Conservation (phyloP, 1,140 invertebrate genomes). For the Cherax destructor region DNA sequence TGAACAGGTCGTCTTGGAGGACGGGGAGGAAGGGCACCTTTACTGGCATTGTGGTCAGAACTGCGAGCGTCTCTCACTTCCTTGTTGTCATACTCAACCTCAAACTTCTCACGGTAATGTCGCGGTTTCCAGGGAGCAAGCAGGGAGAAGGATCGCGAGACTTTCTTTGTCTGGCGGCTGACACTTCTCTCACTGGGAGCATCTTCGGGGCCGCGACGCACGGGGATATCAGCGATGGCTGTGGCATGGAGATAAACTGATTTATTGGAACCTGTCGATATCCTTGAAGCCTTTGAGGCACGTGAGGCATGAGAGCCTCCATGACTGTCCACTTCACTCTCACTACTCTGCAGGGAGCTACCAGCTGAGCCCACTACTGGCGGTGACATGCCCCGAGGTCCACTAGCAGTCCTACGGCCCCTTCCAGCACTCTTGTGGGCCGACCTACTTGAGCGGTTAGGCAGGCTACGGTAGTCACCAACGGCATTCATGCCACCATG, state of each 20-base stretch:
- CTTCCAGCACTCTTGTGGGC: constrained; percentile 31
- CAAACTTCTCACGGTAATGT: constrained; percentile 68
- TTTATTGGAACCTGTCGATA: constrained; percentile 70
- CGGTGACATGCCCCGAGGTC: constrained; percentile 33
- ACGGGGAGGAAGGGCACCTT: constrained; percentile 43
- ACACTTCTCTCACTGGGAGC: constrained; percentile 78
- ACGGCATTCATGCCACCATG: constrained; percentile 4
- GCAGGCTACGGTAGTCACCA: constrained; percentile 61
- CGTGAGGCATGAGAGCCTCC: constrained; percentile 49
- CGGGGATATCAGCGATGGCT: constrained; percentile 73
- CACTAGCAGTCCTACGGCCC: constrained; percentile 3
- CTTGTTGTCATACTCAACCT: constrained; percentile 71
- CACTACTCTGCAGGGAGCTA: constrained; percentile 71
- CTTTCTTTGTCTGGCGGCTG: constrained; percentile 69
- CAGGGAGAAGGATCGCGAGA: constrained; percentile 88
- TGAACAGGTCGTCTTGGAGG: constrained; percentile 48
- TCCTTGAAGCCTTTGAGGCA: constrained; percentile 48
- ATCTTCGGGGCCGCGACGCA: constrained; percentile 52
- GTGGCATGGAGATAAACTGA: constrained; percentile 73
- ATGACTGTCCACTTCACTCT: constrained; percentile 71
- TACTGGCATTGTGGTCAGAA: neutral
- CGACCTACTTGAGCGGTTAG: constrained; percentile 45
- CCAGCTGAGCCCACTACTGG: constrained; percentile 56
- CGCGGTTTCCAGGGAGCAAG: constrained; percentile 88
- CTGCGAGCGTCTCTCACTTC: constrained; percentile 60